Conservation (phyloP, 2,797 vertebrate genomes). For the Clarias platycephalus region DNA sequence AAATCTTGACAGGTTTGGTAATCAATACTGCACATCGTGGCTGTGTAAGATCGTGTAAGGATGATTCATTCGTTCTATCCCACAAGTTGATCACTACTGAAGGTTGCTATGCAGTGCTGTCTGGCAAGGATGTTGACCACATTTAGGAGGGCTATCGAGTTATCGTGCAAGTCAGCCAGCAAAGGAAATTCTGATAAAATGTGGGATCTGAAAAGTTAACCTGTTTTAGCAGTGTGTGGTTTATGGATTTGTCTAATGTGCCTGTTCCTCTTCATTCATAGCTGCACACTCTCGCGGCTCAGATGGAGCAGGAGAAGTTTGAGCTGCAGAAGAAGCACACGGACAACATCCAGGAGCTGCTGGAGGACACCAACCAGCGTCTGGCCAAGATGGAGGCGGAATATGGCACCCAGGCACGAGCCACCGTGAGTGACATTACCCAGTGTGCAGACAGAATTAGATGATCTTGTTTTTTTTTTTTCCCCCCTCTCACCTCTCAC, state of each 20-base stretch:
- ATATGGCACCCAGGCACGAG: constrained; percentile 75
- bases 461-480: not conserved
- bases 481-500: constrained; percentile 48
- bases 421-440: constrained; percentile 75
- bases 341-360: constrained; percentile 83
- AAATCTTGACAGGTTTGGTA: not conserved
- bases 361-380: constrained; percentile 84
- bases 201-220: not conserved
- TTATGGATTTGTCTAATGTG: constrained; percentile 12
- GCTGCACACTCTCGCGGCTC: constrained; percentile 81
- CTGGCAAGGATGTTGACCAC: not conserved
- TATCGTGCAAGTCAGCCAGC: not conserved
- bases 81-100: not conserved
- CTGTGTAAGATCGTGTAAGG: not conserved
- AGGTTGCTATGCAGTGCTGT: not conserved
- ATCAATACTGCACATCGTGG: not conserved
- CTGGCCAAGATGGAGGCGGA: constrained; percentile 88
- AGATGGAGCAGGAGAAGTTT: constrained; percentile 93
- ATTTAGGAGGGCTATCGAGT: not conserved
- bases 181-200: not conserved
- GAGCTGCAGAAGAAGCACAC: constrained; percentile 86
- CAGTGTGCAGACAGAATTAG: not conserved
- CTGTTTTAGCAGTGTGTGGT: not conserved
- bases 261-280: constrained; percentile 53
- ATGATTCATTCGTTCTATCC: not conserved